Base-by-base conservation (phyloP, 2,113 vertebrate species). In the Chunga burmeisteri region DNA sequence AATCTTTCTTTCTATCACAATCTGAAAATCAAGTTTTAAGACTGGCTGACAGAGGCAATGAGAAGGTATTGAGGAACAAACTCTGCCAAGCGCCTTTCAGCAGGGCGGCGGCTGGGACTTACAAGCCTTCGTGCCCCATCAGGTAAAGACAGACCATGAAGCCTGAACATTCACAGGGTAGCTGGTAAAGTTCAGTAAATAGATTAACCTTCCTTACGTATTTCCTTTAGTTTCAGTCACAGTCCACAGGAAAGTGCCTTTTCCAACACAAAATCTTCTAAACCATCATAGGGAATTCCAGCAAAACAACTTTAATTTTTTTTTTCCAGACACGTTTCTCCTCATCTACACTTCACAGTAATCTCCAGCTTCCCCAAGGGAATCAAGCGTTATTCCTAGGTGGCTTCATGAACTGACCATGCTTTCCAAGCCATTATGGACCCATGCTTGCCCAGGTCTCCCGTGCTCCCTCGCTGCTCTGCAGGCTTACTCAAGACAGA, bases 101-200 rank as follows among this genome's bases (percentile, higher is more conserved):
- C 47, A 77, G 44, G 10, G 18, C 0, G 0, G 36, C 0, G 0
- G 50, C 61, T 67, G 62, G 42, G 47, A 67, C 20, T 56, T 72
- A 22, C 0, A 75, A 84, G 46, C 22, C 63, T 40, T 77, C 38
- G 10, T 17, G n/a, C 10, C 18, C 73, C 44, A 63, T 22, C 27
- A 72, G n/a, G 38, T 83, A 53, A 47, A 80, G 47, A 56, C 49
- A 87, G 49, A 77, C 20, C 34, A 27, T 3, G 25, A 89, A 81
- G 61, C 17, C 46, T 75, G 68, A 44, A 20, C 18, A 32, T 13
- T 63, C 53, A 91, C 18, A 44, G 36, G 19, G 27, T 23, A 88
- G 47, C 38, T 71, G n/a, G 10, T 44, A 61, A 6, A 73, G 46
- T 16, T 34, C 53, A 80, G 29, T 27, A 44, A 71, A 81, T 0